These are phyloP conservation scores for Tokudaia tokunoshimensis DNA, from an alignment of 2,797 vertebrate species.

Conservation along the genomic window DNA sequence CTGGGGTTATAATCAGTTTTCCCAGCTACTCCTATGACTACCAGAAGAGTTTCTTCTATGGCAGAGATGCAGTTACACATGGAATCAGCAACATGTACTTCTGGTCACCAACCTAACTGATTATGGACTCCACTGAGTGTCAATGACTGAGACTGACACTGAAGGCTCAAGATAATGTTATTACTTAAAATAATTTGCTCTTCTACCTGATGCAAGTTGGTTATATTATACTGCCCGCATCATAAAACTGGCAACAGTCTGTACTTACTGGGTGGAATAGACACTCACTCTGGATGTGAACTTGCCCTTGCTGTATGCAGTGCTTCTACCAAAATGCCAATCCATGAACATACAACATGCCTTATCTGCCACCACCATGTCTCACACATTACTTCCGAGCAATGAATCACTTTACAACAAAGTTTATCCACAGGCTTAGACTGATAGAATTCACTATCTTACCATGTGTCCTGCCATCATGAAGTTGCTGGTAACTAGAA, in stretches of 20 bases:
- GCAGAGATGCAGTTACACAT: neutral
- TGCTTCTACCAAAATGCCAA: neutral
- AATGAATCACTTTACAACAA: neutral
- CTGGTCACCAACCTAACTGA: neutral
- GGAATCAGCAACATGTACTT: neutral
- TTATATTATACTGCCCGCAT: neutral
- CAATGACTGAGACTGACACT: neutral
- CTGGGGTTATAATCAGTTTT: neutral
- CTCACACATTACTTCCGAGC: neutral
- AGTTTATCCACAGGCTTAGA: neutral
- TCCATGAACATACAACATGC: neutral
- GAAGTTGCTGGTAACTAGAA: neutral
- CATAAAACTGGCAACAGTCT: neutral
- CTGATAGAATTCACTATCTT: neutral
- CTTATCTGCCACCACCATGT: neutral
- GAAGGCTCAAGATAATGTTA: neutral
- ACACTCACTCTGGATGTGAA: neutral
- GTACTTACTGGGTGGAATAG: neutral
- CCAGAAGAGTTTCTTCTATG: too few species aligned
- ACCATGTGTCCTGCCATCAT: neutral
- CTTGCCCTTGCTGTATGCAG: neutral
- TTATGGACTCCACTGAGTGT: neutral
- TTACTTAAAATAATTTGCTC: neutral
- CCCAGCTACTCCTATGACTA: too few species aligned
- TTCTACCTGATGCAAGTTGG: neutral